phyloP scores from a whole-genome alignment of 2,888 invertebrate genomes.

The Acanthoscelides obtectus region DNA sequence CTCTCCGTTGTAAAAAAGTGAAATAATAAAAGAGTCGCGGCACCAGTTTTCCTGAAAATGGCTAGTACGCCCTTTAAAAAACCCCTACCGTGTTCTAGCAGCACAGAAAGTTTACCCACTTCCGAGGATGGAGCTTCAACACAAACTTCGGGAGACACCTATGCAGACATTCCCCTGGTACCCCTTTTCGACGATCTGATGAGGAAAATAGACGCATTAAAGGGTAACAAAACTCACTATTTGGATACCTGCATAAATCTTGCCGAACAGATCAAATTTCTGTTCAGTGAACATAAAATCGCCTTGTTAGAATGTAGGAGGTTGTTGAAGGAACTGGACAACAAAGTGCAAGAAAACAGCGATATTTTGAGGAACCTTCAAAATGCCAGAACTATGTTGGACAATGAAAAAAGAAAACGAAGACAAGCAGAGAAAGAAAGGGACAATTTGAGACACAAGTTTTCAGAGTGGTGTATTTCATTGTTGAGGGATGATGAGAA shows the following conservation, averaged over 20 bases:
- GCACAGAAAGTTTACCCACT: neutral
- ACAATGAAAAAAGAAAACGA: constrained; percentile 70
- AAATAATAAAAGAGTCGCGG: neutral
- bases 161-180: neutral
- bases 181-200: constrained; percentile 1
- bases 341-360: constrained; percentile 65
- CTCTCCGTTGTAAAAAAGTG: neutral
- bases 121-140: neutral
- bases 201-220: neutral
- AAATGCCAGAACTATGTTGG: constrained; percentile 68
- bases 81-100: neutral
- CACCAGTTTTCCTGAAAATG: neutral
- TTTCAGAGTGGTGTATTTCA: constrained; percentile 14
- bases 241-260: constrained; percentile 48
- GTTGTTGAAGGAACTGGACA: constrained; percentile 66
- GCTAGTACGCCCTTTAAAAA: neutral
- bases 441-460: constrained; percentile 18
- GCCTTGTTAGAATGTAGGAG: constrained; percentile 69
- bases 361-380: constrained; percentile 76
- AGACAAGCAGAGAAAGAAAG: constrained; percentile 17
- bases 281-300: constrained; percentile 63
- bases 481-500: constrained; percentile 18
- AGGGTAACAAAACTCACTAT: constrained; percentile 4
- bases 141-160: neutral
- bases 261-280: constrained; percentile 66